Conservation (phyloP, 1,140 invertebrate species). For the Bathynomus jamesi region DNA sequence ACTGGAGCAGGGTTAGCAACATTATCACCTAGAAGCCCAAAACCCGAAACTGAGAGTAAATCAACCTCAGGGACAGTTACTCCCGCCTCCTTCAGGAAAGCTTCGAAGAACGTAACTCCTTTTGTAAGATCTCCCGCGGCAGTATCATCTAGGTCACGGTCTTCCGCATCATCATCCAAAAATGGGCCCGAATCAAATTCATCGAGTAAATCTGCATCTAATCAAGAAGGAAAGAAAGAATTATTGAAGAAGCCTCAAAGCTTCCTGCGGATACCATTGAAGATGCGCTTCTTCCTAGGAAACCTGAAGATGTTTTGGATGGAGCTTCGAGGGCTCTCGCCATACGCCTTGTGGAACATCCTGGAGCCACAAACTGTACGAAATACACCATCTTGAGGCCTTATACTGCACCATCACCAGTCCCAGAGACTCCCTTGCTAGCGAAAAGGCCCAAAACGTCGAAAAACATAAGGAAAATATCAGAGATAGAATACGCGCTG, state of each 20-base stretch:
- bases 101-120: neutral
- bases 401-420: slow-evolving; percentile 24
- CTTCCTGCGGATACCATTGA: slow-evolving; percentile 21
- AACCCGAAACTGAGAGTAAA: neutral
- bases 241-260: slow-evolving; percentile 14
- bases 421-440: slow-evolving; percentile 19
- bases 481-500: slow-evolving; percentile 33
- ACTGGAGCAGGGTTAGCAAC: neutral
- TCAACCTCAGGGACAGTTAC: slow-evolving; percentile 8
- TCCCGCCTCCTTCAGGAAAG: slow-evolving; percentile 13
- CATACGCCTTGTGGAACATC: slow-evolving; percentile 29
- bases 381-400: slow-evolving; percentile 30
- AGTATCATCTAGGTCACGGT: slow-evolving; percentile 5
- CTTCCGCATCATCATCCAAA: neutral
- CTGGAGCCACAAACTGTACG: slow-evolving; percentile 32
- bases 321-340: slow-evolving; percentile 24
- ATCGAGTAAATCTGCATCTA: too few relatives aligned
- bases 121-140: neutral
- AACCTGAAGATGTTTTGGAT: slow-evolving; percentile 20
- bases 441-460: slow-evolving; percentile 29
- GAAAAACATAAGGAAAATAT: slow-evolving; percentile 23
- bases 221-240: too few relatives aligned
- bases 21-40: neutral
- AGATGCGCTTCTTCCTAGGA: slow-evolving; percentile 24
- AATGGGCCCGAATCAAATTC: neutral